Evolutionary conservation across 2,797 vertebrate species (phyloP), one percentile per base, ranked within the genome.

Genomic region (Lepidocolaptes lacrymiger): DNA sequence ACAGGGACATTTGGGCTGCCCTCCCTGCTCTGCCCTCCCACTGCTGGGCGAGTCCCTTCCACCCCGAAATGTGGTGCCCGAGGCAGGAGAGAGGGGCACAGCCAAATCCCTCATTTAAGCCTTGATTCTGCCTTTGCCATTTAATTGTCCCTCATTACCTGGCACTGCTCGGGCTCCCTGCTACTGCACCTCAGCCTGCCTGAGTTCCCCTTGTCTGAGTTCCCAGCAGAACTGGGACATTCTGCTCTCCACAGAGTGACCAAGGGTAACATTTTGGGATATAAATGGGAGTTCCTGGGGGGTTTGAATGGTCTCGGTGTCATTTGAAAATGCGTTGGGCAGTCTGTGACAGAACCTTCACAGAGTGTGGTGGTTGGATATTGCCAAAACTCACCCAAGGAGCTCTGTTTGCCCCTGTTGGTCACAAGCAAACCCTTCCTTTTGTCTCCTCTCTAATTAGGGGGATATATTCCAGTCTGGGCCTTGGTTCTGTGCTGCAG

Each of bases 371-470:
- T 23, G 14, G 48, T 81, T 85, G 87, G 55, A 1, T 37, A 4
- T 61, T 19, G 32, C 34, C 48, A 46, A 36, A 59, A 5, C 7
- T 36, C 72, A 36, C 44, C 24, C 4, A 59, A 66, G 22, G 4
- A 16, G 7, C 39, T 69, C 0, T 22, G 1, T 49, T 92, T 64
- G 30, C 68, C 61, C 27, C 54, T 12, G 0, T 0, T 34, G 56
- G 19, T 56, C 49, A 49, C 14, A 30, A 77, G 41, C 26, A 58
- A 59, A 12, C 49, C 61, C 67, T 71, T 37, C 14, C 37, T 58
- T 78, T n/a, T 44, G 26, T 26, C 43, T 85, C 30, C 2, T 64
- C 41, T 68, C 63, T 22, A 0, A 37, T 34, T 46, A 3, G 3
- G 6, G 14, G 27, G n/a, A 7, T 75, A 3, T 17, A 28, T 24